phyloP scores from a whole-genome alignment of 2,888 invertebrate genomes.

The Eristalis intricaria region DNA sequence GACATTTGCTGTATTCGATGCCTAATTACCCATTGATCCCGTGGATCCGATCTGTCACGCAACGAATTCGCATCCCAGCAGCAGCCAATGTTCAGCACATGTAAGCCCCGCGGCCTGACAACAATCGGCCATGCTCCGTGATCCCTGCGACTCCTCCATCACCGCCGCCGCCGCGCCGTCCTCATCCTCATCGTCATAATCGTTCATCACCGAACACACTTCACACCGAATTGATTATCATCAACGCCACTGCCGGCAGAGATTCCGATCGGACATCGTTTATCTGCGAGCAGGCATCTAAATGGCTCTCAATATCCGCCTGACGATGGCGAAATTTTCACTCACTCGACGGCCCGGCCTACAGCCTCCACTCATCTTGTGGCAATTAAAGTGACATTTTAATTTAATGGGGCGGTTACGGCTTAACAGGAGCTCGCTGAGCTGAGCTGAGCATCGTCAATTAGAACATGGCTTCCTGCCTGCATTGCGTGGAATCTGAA shows the following conservation, averaged over 20 bases:
- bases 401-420: conserved; percentile 68
- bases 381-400: conserved; percentile 70
- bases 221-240: conserved; percentile 65
- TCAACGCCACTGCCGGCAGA: conserved; percentile 45
- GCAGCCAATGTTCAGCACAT: conserved; percentile 29
- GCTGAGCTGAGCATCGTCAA: conserved; percentile 46
- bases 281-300: conserved; percentile 55
- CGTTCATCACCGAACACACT: conserved; percentile 27
- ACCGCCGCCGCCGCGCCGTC: no score
- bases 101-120: conserved; percentile 22
- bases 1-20: conserved; percentile 54
- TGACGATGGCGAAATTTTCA: conserved; percentile 54
- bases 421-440: conserved; percentile 50
- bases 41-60: conserved; percentile 65
- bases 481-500: conserved; percentile 8
- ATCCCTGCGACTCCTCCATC: not conserved
- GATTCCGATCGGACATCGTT: conserved; percentile 66
- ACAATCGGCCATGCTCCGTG: conserved; percentile 33
- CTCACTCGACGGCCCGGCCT: conserved; percentile 21
- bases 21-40: conserved; percentile 63
- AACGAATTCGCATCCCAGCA: conserved; percentile 46
- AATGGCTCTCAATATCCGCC: conserved; percentile 66
- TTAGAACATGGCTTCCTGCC: conserved; percentile 47
- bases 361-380: conserved; percentile 38
- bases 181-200: conserved; percentile 4